Evolutionary conservation across 2,888 invertebrate genomes (phyloP).

Genomic region (Eupithecia abbreviata): DNA sequence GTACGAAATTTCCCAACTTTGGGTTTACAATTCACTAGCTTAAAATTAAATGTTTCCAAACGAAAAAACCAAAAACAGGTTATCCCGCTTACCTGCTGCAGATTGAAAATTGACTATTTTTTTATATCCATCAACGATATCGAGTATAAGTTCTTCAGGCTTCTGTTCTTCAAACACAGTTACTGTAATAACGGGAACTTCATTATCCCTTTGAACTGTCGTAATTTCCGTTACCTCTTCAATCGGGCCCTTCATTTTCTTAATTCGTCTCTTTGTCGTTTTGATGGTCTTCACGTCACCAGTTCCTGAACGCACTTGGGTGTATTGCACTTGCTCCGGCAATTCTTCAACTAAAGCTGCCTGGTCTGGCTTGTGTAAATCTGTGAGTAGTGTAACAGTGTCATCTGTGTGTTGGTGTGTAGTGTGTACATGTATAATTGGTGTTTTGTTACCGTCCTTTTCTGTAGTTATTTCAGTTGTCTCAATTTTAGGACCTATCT

Average conservation of each 20-base stretch:
- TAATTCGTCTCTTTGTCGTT: constrained; percentile 53
- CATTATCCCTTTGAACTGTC: constrained; percentile 64
- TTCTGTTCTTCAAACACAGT: background rate
- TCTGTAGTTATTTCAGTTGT: constrained; percentile 37
- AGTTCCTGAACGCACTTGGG: constrained; percentile 44
- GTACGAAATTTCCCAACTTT: too few relatives aligned
- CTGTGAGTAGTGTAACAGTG: constrained; percentile 19
- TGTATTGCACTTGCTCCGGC: constrained; percentile 48
- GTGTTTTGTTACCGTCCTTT: constrained; percentile 45
- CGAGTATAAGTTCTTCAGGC: background rate
- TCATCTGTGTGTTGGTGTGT: constrained; percentile 27
- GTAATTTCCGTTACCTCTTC: constrained; percentile 54
- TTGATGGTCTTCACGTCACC: constrained; percentile 48
- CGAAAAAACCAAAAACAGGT: background rate
- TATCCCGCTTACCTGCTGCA: background rate
- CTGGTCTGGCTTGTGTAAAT: constrained; percentile 42
- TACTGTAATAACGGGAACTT: constrained; percentile 47
- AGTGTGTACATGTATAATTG: constrained; percentile 49
- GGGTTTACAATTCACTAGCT: too few relatives aligned
- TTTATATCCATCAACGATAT: background rate
- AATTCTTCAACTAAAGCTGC: constrained; percentile 49
- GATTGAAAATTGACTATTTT: background rate
- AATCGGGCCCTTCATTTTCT: constrained; percentile 47
- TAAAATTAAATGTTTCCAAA: background rate
- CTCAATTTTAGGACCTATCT: constrained; percentile 49